Percentiles rank a stretch among this genome's conserved stretches.
Conservation (phyloP, 1,140 invertebrate genomes). For the Galendromus occidentalis region DNA sequence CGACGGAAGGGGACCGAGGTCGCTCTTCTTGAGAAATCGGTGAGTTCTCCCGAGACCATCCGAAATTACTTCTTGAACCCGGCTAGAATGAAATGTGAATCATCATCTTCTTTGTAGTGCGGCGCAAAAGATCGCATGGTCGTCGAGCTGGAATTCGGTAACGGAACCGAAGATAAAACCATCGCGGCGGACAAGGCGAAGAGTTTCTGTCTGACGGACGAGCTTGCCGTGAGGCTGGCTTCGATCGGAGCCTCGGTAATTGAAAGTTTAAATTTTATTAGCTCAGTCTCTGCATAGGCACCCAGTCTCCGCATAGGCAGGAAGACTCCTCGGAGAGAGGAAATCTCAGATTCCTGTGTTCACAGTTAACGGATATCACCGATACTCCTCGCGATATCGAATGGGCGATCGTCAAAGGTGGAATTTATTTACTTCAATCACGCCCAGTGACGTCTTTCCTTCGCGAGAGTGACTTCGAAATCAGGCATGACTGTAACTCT, state of each 20-base stretch:
- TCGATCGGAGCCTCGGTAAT: not conserved
- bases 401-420: not conserved
- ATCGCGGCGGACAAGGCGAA: not conserved
- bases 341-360: not conserved
- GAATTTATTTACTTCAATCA: not conserved
- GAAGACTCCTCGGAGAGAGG: not conserved
- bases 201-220: not conserved
- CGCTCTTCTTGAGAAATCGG: not conserved
- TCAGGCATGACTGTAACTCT: not conserved
- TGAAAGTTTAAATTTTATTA: not conserved
- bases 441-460: not conserved
- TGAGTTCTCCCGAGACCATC: not conserved
- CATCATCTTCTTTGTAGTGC: not conserved
- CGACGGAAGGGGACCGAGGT: not conserved
- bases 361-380: not conserved
- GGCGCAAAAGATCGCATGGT: not conserved
- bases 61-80: not conserved
- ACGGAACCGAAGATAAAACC: not conserved
- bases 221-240: not conserved
- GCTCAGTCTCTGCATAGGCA: not conserved
- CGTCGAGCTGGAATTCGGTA: not conserved
- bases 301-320: not conserved
- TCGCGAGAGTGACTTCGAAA: slow-evolving; percentile 4
- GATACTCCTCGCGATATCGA: slow-evolving; percentile 5
- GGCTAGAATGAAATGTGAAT: not conserved